A percentile compares a stretch with the other conserved stretches of the same genome.
phyloP scores from a whole-genome alignment of 2,113 vertebrate species.

The Vidua chalybeata region DNA sequence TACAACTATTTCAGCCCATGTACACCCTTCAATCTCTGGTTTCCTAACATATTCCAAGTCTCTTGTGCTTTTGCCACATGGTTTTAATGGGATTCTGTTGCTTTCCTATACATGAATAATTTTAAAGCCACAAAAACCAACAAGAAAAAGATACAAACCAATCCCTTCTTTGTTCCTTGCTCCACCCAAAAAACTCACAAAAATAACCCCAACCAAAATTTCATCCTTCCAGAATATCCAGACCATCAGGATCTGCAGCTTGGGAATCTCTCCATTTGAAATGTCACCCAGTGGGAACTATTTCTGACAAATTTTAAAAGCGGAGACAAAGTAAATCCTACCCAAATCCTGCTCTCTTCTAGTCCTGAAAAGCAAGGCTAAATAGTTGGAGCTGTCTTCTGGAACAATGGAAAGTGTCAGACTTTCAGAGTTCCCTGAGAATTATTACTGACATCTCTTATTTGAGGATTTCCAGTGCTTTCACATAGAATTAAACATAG shows the following conservation, averaged over 20 bases:
- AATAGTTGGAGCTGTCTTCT: not conserved
- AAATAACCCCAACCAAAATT: not conserved
- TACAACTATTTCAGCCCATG: not conserved
- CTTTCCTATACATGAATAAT: not conserved
- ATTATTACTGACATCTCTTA: not conserved
- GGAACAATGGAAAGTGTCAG: not conserved
- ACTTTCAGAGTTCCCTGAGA: not conserved
- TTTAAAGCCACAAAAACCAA: not conserved
- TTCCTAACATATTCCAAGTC: not conserved
- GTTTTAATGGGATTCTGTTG: not conserved
- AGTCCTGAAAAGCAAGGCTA: not conserved
- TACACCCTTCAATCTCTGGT: not conserved
- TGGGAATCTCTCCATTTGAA: not conserved
- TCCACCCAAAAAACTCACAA: not conserved
- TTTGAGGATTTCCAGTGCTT: not conserved
- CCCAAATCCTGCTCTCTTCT: not conserved
- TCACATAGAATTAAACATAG: not conserved
- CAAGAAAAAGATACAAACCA: not conserved
- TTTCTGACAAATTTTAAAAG: not conserved
- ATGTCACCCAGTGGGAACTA: not conserved
- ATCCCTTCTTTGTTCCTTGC: not conserved
- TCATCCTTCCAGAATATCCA: not conserved
- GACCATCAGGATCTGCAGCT: not conserved
- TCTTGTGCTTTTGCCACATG: not conserved
- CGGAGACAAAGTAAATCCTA: not conserved